These are phyloP conservation scores for Ceraclea dissimilis DNA, from an alignment of 2,888 invertebrate species.

Conservation along the genomic window DNA sequence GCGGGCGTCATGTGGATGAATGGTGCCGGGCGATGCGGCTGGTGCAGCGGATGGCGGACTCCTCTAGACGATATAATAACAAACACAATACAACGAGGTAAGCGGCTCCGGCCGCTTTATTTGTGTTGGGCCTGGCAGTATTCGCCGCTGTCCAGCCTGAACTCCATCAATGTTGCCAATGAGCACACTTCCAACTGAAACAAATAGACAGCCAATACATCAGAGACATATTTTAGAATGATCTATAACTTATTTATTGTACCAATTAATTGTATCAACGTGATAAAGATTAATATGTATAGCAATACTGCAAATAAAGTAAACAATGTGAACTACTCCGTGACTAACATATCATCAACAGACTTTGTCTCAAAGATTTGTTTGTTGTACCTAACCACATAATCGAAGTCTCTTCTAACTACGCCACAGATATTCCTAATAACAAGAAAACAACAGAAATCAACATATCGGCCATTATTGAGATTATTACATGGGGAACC, in stretches of 20 bases:
- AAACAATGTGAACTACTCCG: too few relatives aligned
- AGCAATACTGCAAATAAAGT: too few relatives aligned
- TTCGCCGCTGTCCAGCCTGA: slow-evolving; percentile 96
- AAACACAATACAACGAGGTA: neutral
- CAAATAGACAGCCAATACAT: slow-evolving; percentile 26
- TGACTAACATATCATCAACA: too few relatives aligned
- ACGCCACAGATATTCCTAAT: too few relatives aligned
- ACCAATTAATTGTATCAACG: too few relatives aligned
- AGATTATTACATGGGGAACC: too few relatives aligned
- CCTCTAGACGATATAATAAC: neutral
- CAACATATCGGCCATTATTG: too few relatives aligned
- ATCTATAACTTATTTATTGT: neutral
- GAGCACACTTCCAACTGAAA: slow-evolving; percentile 80
- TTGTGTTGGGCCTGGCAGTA: slow-evolving; percentile 99
- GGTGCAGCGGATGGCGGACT: slow-evolving; percentile 32
- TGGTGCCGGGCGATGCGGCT: slow-evolving; percentile 28
- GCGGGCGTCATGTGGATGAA: slow-evolving; percentile 24
- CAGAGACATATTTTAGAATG: neutral
- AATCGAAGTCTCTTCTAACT: too few relatives aligned
- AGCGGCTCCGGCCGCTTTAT: slow-evolving; percentile 53
- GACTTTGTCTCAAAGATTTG: too few relatives aligned
- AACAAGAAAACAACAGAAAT: too few relatives aligned
- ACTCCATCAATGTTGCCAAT: slow-evolving; percentile 95
- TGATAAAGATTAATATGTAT: too few relatives aligned
- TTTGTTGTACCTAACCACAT: too few relatives aligned